Conservation (phyloP, 2,113 vertebrate species). For the Sula dactylatra region DNA sequence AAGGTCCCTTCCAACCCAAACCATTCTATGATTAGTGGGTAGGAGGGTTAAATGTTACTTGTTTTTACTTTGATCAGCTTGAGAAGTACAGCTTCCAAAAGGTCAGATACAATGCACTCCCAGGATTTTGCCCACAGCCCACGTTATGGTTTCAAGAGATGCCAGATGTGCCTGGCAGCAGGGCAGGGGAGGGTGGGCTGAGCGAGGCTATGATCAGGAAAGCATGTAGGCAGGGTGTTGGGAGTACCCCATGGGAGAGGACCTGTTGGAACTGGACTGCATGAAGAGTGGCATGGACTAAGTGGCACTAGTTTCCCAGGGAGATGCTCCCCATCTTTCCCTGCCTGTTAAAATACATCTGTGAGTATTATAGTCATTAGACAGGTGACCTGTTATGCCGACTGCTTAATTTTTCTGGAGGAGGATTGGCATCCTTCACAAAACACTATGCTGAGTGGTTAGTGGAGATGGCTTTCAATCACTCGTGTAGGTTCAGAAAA, state of each 20-base stretch:
- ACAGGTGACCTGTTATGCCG: not conserved
- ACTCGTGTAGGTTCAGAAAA: not conserved
- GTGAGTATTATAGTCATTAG: not conserved
- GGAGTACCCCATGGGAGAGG: not conserved
- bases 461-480: fast-evolving
- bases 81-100: not conserved
- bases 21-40: not conserved
- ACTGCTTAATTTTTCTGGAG: not conserved
- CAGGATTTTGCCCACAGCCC: not conserved
- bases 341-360: not conserved
- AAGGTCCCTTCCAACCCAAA: too few relatives aligned
- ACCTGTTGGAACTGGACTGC: not conserved
- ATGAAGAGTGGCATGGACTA: not conserved
- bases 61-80: not conserved
- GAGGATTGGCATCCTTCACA: not conserved
- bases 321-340: not conserved
- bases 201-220: not conserved
- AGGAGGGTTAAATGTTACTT: not conserved
- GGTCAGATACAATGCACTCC: not conserved
- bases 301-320: not conserved
- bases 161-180: not conserved
- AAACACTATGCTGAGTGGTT: not conserved
- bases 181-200: too few relatives aligned
- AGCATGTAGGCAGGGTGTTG: not conserved
- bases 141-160: not conserved